Evolutionary conservation across 2,797 vertebrate genomes (phyloP).

Genomic region (Paedocypris micromegethes): DNA sequence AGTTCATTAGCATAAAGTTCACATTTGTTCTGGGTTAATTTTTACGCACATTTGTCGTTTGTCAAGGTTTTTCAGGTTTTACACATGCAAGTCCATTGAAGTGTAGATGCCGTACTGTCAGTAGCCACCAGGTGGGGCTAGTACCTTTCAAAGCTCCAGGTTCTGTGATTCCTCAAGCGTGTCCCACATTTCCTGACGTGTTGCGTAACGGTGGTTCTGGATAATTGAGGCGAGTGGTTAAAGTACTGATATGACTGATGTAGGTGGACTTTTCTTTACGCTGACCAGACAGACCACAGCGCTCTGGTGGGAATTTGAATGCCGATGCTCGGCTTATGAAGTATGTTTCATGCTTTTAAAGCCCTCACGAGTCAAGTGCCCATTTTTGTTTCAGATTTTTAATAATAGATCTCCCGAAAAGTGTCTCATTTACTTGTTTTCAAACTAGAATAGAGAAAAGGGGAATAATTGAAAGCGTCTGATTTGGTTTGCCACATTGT

Average conservation of each 20-base stretch:
- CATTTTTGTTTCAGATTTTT: constrained; percentile 7
- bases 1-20: too few species aligned
- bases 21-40: too few species aligned
- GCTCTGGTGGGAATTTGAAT: neutral
- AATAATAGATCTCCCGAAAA: constrained; percentile 25
- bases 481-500: too few species aligned
- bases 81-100: too few species aligned
- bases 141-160: neutral
- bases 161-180: neutral
- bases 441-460: too few species aligned
- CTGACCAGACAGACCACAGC: neutral
- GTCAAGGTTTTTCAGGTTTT: too few species aligned
- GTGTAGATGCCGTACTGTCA: neutral
- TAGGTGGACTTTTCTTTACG: constrained; percentile 15
- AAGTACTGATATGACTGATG: constrained; percentile 3
- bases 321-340: neutral
- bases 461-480: too few species aligned
- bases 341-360: constrained; percentile 17
- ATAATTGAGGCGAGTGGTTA: constrained; percentile 17
- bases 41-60: too few species aligned
- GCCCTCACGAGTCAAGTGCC: constrained; percentile 16
- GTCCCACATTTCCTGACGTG: neutral
- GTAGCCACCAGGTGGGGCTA: constrained; percentile 20
- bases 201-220: constrained; percentile 6
- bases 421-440: neutral